Evolutionary conservation across 2,888 invertebrate species (phyloP), one percentile per base, ranked within the genome.

Genomic region (Xanthorhoe spadicearia): DNA sequence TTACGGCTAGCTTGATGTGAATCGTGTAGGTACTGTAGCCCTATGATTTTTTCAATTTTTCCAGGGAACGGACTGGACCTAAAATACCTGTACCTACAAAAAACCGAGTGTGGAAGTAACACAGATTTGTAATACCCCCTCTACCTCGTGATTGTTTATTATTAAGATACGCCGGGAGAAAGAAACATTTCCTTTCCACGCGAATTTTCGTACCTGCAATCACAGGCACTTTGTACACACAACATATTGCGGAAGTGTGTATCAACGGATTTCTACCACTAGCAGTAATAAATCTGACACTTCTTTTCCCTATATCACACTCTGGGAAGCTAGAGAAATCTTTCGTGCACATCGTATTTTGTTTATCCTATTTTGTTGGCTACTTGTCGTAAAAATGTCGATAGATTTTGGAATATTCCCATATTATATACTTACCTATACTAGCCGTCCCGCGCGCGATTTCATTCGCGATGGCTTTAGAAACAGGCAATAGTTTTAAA

Each of bases 221-320:
- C 46, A 46, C 46, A 17, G 15, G 48, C 15, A 17, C 15, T 15
- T 32, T 15, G 15, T 48, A 48, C 48, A 13, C 17, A 48, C 7
- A 17, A 17, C 17, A 17, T 48, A 48, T 8, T 8, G 48, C 17
- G 48, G 15, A 48, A 17, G 48, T 48, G 8, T 48, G 48, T 48
- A 17, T 48, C 48, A 48, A 43, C 38, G 38, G 48, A 48, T 48
- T 48, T 17, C 19, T 56, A 46, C 23, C 46, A 56, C 54, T 17
- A 17, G 50, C 23, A 56, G 51, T 54, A 61, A 55, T 19, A 55
- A 19, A 54, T 19, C 35, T 55, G 50, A 35, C 43, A 32, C 49
- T 55, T 54, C 35, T 32, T 53, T 15, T 17, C 54, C 61, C 38
- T 17, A 60, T 52, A 57, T 49, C 32, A 49, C 48, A 57, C 48